Base-by-base conservation (phyloP, 2,113 vertebrate species). In the Mesocricetus auratus region DNA sequence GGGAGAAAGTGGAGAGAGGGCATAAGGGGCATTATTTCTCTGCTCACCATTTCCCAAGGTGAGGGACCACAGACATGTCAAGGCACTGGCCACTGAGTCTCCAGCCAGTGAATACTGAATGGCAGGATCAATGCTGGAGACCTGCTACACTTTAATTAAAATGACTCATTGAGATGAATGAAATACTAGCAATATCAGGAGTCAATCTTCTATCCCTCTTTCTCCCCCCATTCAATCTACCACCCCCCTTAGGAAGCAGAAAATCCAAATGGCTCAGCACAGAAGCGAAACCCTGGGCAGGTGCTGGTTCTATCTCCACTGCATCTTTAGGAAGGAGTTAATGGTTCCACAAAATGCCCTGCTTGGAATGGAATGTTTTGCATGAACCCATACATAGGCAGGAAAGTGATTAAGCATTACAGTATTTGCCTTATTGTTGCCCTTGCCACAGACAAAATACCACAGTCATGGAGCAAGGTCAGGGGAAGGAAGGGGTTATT, bases 381-480 rank as follows among this genome's bases (percentile, higher is more conserved):
- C 21, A 53, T 1, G 39, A 92, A 71, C 64, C 93, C 53, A 29
- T 60, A n/a, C n/a, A 15, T 26, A 68, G 56, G 93, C 91, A 94
- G 97, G 97, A 90, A 97, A 45, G 71, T 96, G 93, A 98, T 93
- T 93, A 94, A 95, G 94, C 93, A 19, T 68, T 47, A 50, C 8
- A 94, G 64, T 39, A 90, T 81, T 89, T 79, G 53, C 9, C 81
- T 93, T 22, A 94, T 56, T 90, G 78, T 94, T 94, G 36, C 39
- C 47, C 45, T 83, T 68, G 13, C 78, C 9, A n/a, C 66, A 58
- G 73, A 91, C 64, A 89, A 86, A 62, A 71, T 78, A 92, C 86
- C 97, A 81, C 50, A 62, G 91, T 8, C 42, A 47, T 0, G 8
- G 62, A 69, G 68, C 45, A 45, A 86, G 62, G 92, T 31, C 3